These are phyloP conservation scores for Aythya baeri DNA, from an alignment of 2,113 vertebrate genomes.

Conservation along the genomic window DNA sequence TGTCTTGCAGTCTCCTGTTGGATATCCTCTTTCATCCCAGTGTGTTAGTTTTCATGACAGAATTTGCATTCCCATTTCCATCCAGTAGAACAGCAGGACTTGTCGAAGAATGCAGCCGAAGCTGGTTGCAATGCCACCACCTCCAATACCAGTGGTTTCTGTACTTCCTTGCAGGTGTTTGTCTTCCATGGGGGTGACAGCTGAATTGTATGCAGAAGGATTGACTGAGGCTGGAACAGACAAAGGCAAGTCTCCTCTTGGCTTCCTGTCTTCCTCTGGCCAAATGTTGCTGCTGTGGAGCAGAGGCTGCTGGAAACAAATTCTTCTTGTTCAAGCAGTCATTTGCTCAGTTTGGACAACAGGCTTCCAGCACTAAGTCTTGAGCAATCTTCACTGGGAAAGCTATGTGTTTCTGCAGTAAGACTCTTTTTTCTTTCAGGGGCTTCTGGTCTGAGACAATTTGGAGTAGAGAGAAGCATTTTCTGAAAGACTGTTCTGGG, in stretches of 20 bases:
- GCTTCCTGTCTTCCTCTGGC: background rate
- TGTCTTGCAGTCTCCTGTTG: accelerated
- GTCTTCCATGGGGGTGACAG: background rate
- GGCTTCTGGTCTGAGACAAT: background rate
- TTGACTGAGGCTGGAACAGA: background rate
- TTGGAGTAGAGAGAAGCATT: background rate
- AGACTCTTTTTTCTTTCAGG: background rate
- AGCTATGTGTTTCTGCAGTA: background rate
- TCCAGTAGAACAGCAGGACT: background rate
- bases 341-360: background rate
- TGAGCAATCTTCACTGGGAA: background rate
- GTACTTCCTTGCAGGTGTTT: background rate
- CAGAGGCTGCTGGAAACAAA: background rate
- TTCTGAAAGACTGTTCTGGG: background rate
- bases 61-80: background rate
- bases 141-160: background rate
- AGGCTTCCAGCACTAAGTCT: background rate
- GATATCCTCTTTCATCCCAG: background rate
- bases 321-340: background rate
- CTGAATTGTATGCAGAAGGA: background rate
- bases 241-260: background rate
- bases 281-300: background rate
- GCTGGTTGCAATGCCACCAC: background rate
- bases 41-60: background rate
- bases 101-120: background rate